Conservation (phyloP, 1,140 invertebrate genomes). For the Leptopilina boulardi region DNA sequence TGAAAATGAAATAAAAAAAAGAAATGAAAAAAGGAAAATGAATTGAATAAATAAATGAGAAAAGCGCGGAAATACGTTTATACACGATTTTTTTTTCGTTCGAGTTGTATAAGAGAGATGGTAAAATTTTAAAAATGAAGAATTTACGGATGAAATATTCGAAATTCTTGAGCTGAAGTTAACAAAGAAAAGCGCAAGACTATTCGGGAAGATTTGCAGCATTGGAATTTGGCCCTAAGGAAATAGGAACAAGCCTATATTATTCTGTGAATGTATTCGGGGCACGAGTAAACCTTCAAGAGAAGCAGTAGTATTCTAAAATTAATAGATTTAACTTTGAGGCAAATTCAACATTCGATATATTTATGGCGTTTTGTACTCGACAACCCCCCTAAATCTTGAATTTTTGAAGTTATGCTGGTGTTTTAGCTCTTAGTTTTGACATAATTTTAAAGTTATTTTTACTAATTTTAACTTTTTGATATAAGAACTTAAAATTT, state of each 20-base stretch:
- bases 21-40: too few species aligned
- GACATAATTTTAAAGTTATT: too few species aligned
- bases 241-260: conserved; percentile 20
- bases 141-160: neutral
- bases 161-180: neutral
- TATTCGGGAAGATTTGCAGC: conserved; percentile 10
- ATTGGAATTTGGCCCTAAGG: neutral
- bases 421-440: too few species aligned
- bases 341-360: neutral
- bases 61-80: too few species aligned
- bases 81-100: neutral
- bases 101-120: neutral
- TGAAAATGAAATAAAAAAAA: too few species aligned
- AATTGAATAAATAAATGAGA: too few species aligned
- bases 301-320: neutral
- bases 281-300: conserved; percentile 8
- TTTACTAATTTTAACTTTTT: too few species aligned
- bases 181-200: conserved; percentile 8
- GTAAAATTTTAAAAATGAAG: neutral
- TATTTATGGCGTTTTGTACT: too few species aligned
- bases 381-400: too few species aligned
- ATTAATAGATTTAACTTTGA: conserved; percentile 12
- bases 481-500: too few species aligned
- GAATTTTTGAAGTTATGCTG: too few species aligned
- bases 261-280: neutral